phyloP scores from a whole-genome alignment of 2,888 invertebrate species.

The Marronus borbonicus region DNA sequence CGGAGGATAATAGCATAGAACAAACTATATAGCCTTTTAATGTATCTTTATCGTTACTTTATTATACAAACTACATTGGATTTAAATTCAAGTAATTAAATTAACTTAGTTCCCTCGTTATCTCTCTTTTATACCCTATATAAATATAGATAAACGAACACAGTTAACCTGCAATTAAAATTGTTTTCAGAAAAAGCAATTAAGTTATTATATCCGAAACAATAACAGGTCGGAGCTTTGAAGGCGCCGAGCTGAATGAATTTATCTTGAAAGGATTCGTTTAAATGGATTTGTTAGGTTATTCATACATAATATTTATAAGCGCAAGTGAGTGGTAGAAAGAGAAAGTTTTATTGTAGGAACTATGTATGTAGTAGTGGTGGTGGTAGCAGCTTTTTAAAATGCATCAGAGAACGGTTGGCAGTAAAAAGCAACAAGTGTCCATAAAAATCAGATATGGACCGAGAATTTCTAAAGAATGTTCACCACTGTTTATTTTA shows the following conservation, averaged over 20 bases:
- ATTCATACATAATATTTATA: constrained; percentile 53
- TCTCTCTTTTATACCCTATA: not conserved
- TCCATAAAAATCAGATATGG: constrained; percentile 69
- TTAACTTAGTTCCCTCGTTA: too few species aligned
- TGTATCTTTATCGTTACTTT: too few species aligned
- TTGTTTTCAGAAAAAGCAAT: constrained; percentile 36
- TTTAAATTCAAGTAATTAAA: too few species aligned
- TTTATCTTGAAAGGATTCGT: constrained; percentile 52
- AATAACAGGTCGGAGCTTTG: constrained; percentile 40
- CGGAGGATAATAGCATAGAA: too few species aligned
- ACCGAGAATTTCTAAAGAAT: constrained; percentile 67
- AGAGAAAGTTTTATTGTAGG: constrained; percentile 49
- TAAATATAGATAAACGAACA: constrained; percentile 22
- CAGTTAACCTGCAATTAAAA: constrained; percentile 34
- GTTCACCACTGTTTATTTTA: constrained; percentile 67
- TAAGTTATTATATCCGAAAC: constrained; percentile 39
- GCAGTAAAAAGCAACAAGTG: constrained; percentile 66
- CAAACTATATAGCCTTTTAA: too few species aligned
- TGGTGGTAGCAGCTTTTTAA: constrained; percentile 57
- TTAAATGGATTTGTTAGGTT: constrained; percentile 52
- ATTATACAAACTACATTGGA: too few species aligned
- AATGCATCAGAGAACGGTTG: constrained; percentile 51
- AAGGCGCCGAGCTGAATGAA: constrained; percentile 51
- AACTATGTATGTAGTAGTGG: constrained; percentile 61
- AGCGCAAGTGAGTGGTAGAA: constrained; percentile 44